Conservation (phyloP, 2,888 invertebrate species). For the Morinoia aosen region DNA sequence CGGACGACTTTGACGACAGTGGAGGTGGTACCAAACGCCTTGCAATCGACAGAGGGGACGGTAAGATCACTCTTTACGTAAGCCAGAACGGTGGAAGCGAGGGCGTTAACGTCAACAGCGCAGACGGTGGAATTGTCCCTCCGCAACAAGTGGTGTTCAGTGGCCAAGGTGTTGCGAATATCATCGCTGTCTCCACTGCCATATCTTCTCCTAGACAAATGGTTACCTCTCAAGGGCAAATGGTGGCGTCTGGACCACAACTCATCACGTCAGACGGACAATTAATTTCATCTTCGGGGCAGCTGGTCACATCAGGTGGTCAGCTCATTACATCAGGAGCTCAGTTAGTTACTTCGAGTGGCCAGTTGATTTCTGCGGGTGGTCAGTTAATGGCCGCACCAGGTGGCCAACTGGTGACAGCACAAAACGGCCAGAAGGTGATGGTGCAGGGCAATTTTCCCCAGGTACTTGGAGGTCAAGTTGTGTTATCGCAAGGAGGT, state of each 20-base stretch:
- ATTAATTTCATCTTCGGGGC: conserved; percentile 39
- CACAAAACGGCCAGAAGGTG: conserved; percentile 64
- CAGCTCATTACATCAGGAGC: conserved; percentile 61
- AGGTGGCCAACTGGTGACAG: conserved; percentile 43
- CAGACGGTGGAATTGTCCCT: conserved; percentile 60
- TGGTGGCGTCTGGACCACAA: conserved; percentile 21
- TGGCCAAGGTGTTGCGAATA: conserved; percentile 56
- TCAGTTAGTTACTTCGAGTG: conserved; percentile 55
- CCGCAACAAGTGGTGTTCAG: conserved; percentile 60
- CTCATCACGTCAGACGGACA: conserved; percentile 29
- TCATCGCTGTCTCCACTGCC: conserved; percentile 62
- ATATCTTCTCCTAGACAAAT: conserved; percentile 69
- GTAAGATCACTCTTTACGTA: conserved; percentile 66
- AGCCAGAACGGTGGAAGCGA: conserved; percentile 67
- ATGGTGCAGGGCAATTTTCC: conserved; percentile 63
- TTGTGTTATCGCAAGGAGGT: conserved; percentile 67
- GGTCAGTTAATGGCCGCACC: conserved; percentile 31
- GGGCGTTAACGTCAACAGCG: conserved; percentile 60
- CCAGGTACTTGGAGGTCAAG: conserved; percentile 67
- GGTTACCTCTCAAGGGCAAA: conserved; percentile 57
- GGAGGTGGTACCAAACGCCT: conserved; percentile 64
- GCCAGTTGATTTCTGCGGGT: conserved; percentile 18
- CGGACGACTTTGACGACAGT: conserved; percentile 60
- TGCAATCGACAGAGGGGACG: conserved; percentile 65
- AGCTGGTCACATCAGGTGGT: conserved; percentile 35